Evolutionary conservation across 2,797 vertebrate species (phyloP), one percentile per base, ranked within the genome.

Genomic region (Syngnathus acus): DNA sequence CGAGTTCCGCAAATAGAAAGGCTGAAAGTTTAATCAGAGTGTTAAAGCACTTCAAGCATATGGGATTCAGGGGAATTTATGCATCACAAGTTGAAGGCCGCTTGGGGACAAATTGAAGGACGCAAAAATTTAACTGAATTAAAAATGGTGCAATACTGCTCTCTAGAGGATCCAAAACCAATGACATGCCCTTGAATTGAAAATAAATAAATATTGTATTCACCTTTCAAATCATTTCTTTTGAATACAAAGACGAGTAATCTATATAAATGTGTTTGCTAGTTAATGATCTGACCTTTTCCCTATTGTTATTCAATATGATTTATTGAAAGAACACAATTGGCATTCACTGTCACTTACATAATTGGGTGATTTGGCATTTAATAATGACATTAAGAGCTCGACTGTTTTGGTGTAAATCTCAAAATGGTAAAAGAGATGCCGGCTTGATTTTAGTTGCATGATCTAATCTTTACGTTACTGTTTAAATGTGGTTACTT

Each of bases 1-100:
- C 68, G 66, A 58, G 68, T 69, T 76, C 65, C 59, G 71, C 42
- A 79, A 74, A 77, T 74, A 74, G 71, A 78, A 74, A 73, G 48
- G 57, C 26, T 8, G 32, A 65, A 65, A 43, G 64, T 48, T 64
- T 32, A 77, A 71, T 62, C 67, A 65, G 59, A 74, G 74, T 23
- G 10, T 23, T 40, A 6, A 58, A 58, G 13, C 7, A 37, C 16
- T 42, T 43, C 9, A 42, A 42, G 39, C 39, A 14, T 61, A n/a
- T n/a, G 59, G 42, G 39, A 40, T 61, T 11, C 9, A 11, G 39
- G 55, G 59, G 19, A 61, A 21, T 39, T 38, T 39, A 59, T 59
- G 32, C 16, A 39, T 39, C 39, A 19, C 8, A 17, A 19, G 10
- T 61, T 61, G 13, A 11, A 23, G 59, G 39, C 9, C 39, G n/a